phyloP scores from a whole-genome alignment of 2,888 invertebrate genomes.

The Glaucopsyche alexis region DNA sequence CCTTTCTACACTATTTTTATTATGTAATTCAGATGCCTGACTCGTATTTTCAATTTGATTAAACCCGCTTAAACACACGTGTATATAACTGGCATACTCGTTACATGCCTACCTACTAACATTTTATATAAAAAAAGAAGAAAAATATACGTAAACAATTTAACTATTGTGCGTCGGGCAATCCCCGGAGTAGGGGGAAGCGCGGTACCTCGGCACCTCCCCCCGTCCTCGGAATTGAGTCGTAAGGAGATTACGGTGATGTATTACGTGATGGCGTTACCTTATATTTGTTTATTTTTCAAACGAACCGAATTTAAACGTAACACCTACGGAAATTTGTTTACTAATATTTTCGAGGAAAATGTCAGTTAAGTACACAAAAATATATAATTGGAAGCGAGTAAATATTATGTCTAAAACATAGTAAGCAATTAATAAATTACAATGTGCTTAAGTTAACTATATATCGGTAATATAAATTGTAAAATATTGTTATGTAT shows the following conservation, averaged over 20 bases:
- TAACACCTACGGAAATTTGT: slow-evolving; percentile 16
- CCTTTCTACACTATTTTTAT: too few species aligned
- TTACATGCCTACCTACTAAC: too few species aligned
- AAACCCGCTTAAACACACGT: too few species aligned
- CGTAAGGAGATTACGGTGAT: slow-evolving; percentile 75
- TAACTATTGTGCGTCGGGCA: slow-evolving; percentile 38
- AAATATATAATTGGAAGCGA: not conserved
- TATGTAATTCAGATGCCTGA: too few species aligned
- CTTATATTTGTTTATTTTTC: slow-evolving; percentile 37
- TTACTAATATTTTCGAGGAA: not conserved
- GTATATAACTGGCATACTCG: too few species aligned
- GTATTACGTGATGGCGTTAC: slow-evolving; percentile 62
- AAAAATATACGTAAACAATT: slow-evolving; percentile 31
- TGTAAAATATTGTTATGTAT: too few species aligned
- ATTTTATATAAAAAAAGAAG: not conserved
- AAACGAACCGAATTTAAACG: slow-evolving; percentile 28
- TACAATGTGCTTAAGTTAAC: too few species aligned
- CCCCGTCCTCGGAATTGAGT: slow-evolving; percentile 59
- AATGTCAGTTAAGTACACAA: not conserved
- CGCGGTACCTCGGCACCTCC: not conserved
- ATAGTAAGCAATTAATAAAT: not conserved
- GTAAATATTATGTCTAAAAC: not conserved
- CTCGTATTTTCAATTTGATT: too few species aligned
- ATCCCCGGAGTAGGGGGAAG: slow-evolving; percentile 37
- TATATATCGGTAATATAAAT: too few species aligned